Evolutionary conservation across 2,113 vertebrate species (phyloP).

Genomic region (Elanoides forficatus): DNA sequence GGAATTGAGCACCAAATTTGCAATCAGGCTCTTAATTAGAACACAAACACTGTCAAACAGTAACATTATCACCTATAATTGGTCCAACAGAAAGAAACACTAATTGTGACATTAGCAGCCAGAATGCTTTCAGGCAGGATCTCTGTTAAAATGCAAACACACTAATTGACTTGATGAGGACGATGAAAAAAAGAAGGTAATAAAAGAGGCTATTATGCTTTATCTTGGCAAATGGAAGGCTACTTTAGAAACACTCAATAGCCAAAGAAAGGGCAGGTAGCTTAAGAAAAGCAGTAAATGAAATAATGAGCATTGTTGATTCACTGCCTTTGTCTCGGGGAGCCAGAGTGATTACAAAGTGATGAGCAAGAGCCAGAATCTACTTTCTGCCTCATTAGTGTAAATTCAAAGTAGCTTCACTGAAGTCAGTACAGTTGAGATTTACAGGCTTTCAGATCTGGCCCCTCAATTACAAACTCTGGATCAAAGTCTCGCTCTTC

Average conservation of each 20-base stretch:
- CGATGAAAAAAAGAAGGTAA: constrained; percentile 27
- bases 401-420: constrained; percentile 33
- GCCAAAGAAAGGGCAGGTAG: constrained; percentile 24
- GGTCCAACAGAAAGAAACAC: constrained; percentile 59
- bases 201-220: constrained; percentile 33
- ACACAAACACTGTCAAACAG: constrained; percentile 61
- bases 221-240: constrained; percentile 21
- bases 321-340: constrained; percentile 25
- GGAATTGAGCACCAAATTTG: constrained; percentile 31
- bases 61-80: constrained; percentile 71
- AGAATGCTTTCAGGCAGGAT: constrained; percentile 48
- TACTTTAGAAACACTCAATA: constrained; percentile 27
- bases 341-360: constrained; percentile 20
- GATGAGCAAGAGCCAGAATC: constrained; percentile 4
- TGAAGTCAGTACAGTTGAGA: neutral
- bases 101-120: constrained; percentile 65
- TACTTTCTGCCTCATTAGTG: constrained; percentile 51
- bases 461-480: neutral
- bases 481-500: neutral
- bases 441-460: neutral
- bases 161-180: constrained; percentile 56
- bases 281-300: constrained; percentile 7
- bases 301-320: constrained; percentile 47
- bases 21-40: constrained; percentile 67
- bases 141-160: constrained; percentile 54